A percentile compares a stretch with the other conserved stretches of the same genome.
These are phyloP conservation scores for Scaptodrosophila latifasciaeformis DNA, from an alignment of 2,888 invertebrate genomes.

Conservation along the genomic window DNA sequence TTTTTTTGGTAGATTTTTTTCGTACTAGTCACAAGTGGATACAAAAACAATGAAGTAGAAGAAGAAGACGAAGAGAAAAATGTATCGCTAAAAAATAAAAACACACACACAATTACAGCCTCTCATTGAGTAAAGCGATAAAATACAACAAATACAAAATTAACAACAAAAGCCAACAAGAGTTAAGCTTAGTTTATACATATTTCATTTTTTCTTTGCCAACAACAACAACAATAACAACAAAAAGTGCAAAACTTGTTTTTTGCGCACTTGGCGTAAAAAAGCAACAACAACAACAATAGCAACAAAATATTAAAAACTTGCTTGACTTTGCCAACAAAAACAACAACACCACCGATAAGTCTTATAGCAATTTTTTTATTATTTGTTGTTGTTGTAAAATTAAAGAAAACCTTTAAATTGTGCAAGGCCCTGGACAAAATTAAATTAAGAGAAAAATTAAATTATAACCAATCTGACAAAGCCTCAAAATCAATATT, in stretches of 20 bases:
- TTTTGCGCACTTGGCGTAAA: constrained; percentile 65
- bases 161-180: too few relatives aligned
- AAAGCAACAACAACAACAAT: constrained; percentile 26
- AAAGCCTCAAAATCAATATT: too few relatives aligned
- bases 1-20: too few relatives aligned
- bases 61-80: too few relatives aligned
- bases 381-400: too few relatives aligned
- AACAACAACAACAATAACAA: too few relatives aligned
- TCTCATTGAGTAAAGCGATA: not conserved
- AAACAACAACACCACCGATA: constrained; percentile 18
- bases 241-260: constrained; percentile 63
- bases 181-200: constrained; percentile 3
- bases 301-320: too few relatives aligned
- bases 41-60: constrained; percentile 65
- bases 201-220: constrained; percentile 37
- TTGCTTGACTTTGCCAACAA: constrained; percentile 35
- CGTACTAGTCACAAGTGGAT: constrained; percentile 65
- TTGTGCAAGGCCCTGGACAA: too few relatives aligned
- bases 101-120: constrained; percentile 24
- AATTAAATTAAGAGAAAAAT: too few relatives aligned
- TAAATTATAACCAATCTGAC: too few relatives aligned
- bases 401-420: too few relatives aligned
- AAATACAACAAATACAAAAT: constrained; percentile 20
- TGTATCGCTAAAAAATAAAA: constrained; percentile 29
- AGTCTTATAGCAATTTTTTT: too few relatives aligned